Conservation (phyloP, 2,113 vertebrate species). For the Corythaeola cristata region DNA sequence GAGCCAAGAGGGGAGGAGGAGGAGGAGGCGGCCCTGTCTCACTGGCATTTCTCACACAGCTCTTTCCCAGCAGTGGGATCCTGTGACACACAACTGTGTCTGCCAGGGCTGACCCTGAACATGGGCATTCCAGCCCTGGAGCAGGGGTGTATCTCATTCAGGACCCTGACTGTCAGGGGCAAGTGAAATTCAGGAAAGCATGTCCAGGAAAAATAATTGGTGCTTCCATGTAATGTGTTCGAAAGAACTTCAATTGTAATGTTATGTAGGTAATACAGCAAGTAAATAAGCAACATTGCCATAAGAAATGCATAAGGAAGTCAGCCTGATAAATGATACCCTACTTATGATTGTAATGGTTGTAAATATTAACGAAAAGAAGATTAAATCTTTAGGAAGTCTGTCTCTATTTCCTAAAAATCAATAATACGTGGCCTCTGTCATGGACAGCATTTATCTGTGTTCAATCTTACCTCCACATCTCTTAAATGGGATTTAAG, state of each 20-base stretch:
- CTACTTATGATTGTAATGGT: neutral
- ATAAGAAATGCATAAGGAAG: neutral
- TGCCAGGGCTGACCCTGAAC: neutral
- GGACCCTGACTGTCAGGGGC: neutral
- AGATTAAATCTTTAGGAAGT: neutral
- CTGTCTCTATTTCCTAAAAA: neutral
- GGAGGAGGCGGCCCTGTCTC: accelerated
- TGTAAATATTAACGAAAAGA: neutral
- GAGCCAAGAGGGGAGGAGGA: neutral
- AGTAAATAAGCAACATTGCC: neutral
- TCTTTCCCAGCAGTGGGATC: neutral
- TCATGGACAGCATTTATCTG: neutral
- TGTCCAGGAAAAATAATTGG: accelerated
- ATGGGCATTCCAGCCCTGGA: neutral
- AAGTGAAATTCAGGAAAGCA: neutral
- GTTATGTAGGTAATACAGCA: neutral
- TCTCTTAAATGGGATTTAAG: neutral
- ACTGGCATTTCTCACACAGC: neutral
- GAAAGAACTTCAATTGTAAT: neutral
- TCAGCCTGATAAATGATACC: neutral
- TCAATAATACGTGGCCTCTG: neutral
- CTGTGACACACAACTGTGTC: neutral
- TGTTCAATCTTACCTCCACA: accelerated
- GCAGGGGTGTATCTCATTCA: neutral
- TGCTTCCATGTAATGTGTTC: neutral